Evolutionary conservation across 2,888 invertebrate species (phyloP).

Genomic region (Agrilus mali): DNA sequence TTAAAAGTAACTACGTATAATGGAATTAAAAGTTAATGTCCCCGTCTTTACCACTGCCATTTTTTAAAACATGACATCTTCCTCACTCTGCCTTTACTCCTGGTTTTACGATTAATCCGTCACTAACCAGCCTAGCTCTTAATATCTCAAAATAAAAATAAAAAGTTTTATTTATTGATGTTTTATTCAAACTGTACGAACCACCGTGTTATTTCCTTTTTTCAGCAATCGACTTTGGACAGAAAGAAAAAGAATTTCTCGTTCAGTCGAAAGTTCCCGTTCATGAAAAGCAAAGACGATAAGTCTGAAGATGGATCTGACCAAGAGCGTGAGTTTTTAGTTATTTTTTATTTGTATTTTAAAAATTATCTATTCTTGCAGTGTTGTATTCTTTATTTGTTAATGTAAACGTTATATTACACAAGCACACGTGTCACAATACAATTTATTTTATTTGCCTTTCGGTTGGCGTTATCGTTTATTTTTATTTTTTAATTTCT

Average conservation of each 20-base stretch:
- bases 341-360: not conserved
- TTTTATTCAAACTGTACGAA: too few species aligned
- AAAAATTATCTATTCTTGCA: not conserved
- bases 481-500: slow-evolving; percentile 23
- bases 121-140: too few species aligned
- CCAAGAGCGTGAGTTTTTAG: slow-evolving; percentile 82
- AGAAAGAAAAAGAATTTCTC: slow-evolving; percentile 97
- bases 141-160: too few species aligned
- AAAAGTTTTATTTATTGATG: too few species aligned
- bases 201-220: too few species aligned
- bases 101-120: too few species aligned
- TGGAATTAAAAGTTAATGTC: too few species aligned
- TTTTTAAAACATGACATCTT: too few species aligned
- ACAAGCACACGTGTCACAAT: slow-evolving; percentile 5
- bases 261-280: slow-evolving; percentile 96
- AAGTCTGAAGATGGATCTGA: slow-evolving; percentile 94
- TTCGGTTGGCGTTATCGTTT: slow-evolving; percentile 10
- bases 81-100: too few species aligned
- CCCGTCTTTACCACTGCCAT: too few species aligned
- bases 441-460: slow-evolving; percentile 13
- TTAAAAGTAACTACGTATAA: too few species aligned
- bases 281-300: slow-evolving; percentile 99
- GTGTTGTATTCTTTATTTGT: not conserved
- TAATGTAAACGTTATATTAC: too few species aligned
- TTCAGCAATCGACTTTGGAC: slow-evolving; percentile 83